phyloP scores from a whole-genome alignment of 2,888 invertebrate genomes.

The Rhogogaster chlorosoma region DNA sequence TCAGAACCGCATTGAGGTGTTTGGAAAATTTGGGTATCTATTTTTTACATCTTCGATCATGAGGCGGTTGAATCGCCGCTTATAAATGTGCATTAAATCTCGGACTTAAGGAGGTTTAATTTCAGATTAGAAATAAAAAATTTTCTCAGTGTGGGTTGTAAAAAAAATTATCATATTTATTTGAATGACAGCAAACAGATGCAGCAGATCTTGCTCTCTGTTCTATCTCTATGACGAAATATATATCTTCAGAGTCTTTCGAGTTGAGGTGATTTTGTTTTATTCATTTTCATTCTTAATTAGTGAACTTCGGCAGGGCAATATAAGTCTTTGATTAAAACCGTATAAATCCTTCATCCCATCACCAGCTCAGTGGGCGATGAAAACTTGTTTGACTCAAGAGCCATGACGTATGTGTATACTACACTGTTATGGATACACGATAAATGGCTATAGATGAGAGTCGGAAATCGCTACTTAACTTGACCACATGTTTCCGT shows the following conservation, averaged over 20 bases:
- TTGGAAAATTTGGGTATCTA: neutral
- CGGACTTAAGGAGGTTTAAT: neutral
- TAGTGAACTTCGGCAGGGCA: neutral
- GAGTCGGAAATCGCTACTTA: neutral
- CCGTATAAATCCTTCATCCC: constrained; percentile 20
- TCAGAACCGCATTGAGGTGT: neutral
- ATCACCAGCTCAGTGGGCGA: constrained; percentile 5
- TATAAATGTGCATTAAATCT: neutral
- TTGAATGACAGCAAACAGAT: neutral
- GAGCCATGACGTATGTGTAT: neutral
- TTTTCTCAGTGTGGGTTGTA: neutral
- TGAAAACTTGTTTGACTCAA: constrained; percentile 28
- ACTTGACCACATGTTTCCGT: neutral
- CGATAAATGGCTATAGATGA: neutral
- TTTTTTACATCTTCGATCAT: neutral
- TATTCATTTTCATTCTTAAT: neutral
- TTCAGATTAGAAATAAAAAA: neutral
- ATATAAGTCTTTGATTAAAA: neutral
- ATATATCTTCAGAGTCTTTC: neutral
- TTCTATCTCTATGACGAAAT: neutral
- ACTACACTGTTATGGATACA: neutral
- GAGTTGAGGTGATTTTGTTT: neutral
- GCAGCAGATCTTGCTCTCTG: neutral
- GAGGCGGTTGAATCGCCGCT: neutral
- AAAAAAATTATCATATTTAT: neutral